Evolutionary conservation across 2,113 vertebrate genomes (phyloP).

Genomic region (Peromyscus maniculatus): DNA sequence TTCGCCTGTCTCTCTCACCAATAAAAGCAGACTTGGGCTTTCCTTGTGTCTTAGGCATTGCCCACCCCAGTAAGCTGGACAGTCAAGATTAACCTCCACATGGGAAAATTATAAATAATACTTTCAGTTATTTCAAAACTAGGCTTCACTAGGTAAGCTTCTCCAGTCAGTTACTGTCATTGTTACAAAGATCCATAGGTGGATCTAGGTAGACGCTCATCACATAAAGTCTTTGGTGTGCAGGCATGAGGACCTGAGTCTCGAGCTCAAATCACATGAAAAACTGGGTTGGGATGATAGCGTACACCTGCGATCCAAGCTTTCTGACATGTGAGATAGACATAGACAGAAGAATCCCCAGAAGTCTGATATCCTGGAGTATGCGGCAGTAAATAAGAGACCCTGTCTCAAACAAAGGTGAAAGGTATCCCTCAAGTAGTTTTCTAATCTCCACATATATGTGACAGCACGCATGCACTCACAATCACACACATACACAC

Average conservation of each 20-base stretch:
- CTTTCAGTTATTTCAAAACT: neutral
- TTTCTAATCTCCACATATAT: neutral
- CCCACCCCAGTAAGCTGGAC: neutral
- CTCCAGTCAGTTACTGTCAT: neutral
- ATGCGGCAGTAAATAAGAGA: neutral
- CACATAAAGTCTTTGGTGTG: neutral
- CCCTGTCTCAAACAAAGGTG: neutral
- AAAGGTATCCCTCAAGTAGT: too few relatives aligned
- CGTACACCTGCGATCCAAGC: neutral
- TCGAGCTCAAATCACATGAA: neutral
- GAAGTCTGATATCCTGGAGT: neutral
- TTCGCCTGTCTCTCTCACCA: neutral
- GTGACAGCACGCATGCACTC: neutral
- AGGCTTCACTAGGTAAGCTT: neutral
- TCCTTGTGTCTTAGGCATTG: neutral
- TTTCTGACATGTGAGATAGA: neutral
- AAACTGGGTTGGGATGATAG: neutral
- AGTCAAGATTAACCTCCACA: neutral
- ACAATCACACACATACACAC: neutral
- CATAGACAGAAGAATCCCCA: neutral
- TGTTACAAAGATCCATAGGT: neutral
- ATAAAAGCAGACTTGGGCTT: neutral
- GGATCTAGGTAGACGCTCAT: neutral
- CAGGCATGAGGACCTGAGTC: accelerated
- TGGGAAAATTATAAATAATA: neutral